Percentiles rank a stretch among this genome's conserved stretches.
Evolutionary conservation across 2,113 vertebrate genomes (phyloP).

Genomic region (western clawed frog (Xenopus tropicalis)): UCB_Xtro_10.0 CM004445.2:30597001-30597500

Average conservation of each 20-base stretch:
- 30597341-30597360: conserved; percentile 20
- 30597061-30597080: too few species aligned
- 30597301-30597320: conserved; percentile 24
- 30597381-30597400: conserved; percentile 26
- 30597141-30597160: too few species aligned
- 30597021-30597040: too few species aligned
- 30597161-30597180: too few species aligned
- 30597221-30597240: conserved; percentile 18
- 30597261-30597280: conserved; percentile 8
- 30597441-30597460: too few species aligned
- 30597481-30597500: conserved; percentile 32
- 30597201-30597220: too few species aligned
- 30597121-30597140: too few species aligned
- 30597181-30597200: too few species aligned
- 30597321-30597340: conserved; percentile 34
- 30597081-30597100: too few species aligned
- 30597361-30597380: conserved; percentile 17
- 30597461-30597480: conserved; percentile 17
- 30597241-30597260: conserved; percentile 13
- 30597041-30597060: too few species aligned
- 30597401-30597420: conserved; percentile 30
- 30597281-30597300: conserved; percentile 22
- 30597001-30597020: too few species aligned
- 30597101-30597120: too few species aligned
- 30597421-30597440: conserved; percentile 7